A percentile compares a stretch with the other conserved stretches of the same genome.
phyloP scores from a whole-genome alignment of 2,888 invertebrate genomes.

The Julus scanicus region DNA sequence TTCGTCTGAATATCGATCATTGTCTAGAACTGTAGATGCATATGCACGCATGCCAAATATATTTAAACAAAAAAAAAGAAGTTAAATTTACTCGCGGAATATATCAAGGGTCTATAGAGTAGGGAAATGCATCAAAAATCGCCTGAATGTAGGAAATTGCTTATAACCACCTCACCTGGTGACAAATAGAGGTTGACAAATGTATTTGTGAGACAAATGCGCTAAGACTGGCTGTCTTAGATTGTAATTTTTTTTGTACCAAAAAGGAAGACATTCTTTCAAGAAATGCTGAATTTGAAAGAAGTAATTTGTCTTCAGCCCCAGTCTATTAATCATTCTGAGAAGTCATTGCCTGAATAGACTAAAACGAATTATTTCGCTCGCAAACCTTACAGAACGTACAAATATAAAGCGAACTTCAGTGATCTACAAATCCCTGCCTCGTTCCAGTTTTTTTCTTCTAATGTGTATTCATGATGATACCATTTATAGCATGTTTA shows the following conservation, averaged over 20 bases:
- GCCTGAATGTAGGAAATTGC: background rate
- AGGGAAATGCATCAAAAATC: slow-evolving; percentile 6
- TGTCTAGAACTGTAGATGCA: background rate
- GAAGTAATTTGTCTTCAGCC: slow-evolving; percentile 52
- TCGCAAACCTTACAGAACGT: background rate
- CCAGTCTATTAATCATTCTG: slow-evolving; percentile 52
- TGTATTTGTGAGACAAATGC: slow-evolving; percentile 54
- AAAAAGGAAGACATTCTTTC: slow-evolving; percentile 51
- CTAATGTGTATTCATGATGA: background rate
- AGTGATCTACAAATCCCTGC: background rate
- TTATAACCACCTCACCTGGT: slow-evolving; percentile 51
- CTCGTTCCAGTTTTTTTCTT: background rate
- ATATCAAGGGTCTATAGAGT: background rate
- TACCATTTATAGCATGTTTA: background rate
- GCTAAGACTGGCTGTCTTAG: slow-evolving; percentile 48
- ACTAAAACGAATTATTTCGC: background rate
- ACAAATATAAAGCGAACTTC: background rate
- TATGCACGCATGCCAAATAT: slow-evolving; percentile 8
- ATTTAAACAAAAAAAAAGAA: background rate
- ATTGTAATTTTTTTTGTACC: slow-evolving; percentile 51
- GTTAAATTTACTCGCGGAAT: background rate
- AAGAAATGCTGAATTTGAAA: slow-evolving; percentile 46
- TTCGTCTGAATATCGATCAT: slow-evolving; percentile 13
- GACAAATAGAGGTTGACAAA: slow-evolving; percentile 54
- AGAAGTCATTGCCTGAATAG: background rate